Conservation (phyloP, 2,888 invertebrate species). For the Augiades crinisus region DNA sequence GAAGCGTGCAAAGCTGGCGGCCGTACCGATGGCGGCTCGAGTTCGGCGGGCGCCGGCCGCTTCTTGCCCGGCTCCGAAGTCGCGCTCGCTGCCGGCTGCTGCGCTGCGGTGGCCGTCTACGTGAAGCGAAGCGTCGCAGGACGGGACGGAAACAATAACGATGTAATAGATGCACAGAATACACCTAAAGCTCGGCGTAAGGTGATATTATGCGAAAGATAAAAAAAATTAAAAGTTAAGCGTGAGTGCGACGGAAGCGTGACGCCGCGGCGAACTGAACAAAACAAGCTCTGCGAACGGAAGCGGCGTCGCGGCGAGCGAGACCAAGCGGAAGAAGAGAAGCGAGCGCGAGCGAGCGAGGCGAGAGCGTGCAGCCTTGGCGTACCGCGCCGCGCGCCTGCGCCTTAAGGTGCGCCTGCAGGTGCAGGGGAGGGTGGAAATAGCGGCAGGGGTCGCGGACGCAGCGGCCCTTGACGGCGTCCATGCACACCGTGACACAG, state of each 20-base stretch:
- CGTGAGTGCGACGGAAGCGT: conserved; percentile 82
- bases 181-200: conserved; percentile 80
- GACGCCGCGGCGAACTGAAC: conserved; percentile 70
- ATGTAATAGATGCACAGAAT: conserved; percentile 81
- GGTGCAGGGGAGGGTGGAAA: conserved; percentile 99
- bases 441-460: conserved; percentile 99
- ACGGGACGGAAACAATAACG: conserved; percentile 81
- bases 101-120: conserved; percentile 79
- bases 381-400: conserved; percentile 97
- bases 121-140: conserved; percentile 81
- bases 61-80: conserved; percentile 94
- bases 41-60: conserved; percentile 88
- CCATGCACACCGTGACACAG: conserved; percentile 99
- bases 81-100: conserved; percentile 85
- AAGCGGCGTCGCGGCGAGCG: conserved; percentile 78
- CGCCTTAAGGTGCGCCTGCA: conserved; percentile 99
- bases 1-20: conserved; percentile 85
- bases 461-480: conserved; percentile 99
- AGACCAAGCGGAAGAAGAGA: conserved; percentile 76
- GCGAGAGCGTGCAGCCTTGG: conserved; percentile 83
- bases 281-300: conserved; percentile 75
- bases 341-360: conserved; percentile 66
- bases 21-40: conserved; percentile 94
- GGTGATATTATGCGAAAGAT: conserved; percentile 79
- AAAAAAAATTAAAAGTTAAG: conserved; percentile 76